Percentiles rank a stretch among this genome's conserved stretches.
Conservation (phyloP, 2,113 vertebrate species). For the Cebidichthys violaceus region DNA sequence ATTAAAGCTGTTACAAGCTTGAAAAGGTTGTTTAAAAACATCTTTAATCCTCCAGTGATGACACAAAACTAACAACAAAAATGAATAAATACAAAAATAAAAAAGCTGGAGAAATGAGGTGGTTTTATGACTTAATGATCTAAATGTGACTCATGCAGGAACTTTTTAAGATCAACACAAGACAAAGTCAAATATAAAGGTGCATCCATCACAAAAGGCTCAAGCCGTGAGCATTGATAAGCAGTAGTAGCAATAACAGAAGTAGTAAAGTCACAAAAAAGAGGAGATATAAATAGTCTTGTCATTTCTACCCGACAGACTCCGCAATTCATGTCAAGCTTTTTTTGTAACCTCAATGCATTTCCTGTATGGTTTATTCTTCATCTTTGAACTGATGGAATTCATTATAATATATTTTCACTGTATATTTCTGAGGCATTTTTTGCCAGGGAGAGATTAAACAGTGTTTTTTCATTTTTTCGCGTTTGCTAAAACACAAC, state of each 20-base stretch:
- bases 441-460: neutral
- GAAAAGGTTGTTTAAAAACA: too few species aligned
- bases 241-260: too few species aligned
- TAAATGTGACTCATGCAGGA: too few species aligned
- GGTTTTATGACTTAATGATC: too few species aligned
- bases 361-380: constrained; percentile 14
- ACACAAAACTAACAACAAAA: too few species aligned
- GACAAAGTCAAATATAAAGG: too few species aligned
- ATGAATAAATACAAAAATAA: too few species aligned
- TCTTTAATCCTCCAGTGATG: too few species aligned
- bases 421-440: neutral
- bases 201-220: neutral
- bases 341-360: neutral
- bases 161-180: too few species aligned
- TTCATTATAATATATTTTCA: neutral
- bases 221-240: neutral
- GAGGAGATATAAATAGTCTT: neutral
- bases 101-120: too few species aligned
- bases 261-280: neutral
- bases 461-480: neutral
- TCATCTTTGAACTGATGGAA: neutral
- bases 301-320: neutral
- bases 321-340: neutral
- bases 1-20: too few species aligned
- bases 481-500: too few species aligned